Evolutionary conservation across 2,797 vertebrate genomes (phyloP).

Genomic region (Pyrocephalus nanus): DNA sequence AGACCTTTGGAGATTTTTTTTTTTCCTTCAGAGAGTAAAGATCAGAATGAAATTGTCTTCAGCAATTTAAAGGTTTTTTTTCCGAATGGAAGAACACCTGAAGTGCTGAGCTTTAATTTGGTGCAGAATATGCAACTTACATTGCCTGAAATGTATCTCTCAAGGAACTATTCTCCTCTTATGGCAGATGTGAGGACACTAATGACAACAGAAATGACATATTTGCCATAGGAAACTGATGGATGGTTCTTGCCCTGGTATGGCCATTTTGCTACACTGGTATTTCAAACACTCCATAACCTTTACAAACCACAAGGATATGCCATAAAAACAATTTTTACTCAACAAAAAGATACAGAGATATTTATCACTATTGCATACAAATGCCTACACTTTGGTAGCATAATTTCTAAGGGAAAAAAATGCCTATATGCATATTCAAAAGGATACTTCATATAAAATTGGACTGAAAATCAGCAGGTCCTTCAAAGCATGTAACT

Average conservation of each 20-base stretch:
- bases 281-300: background rate
- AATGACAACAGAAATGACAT: background rate
- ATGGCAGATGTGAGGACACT: background rate
- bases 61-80: constrained; percentile 27
- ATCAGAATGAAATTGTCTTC: constrained; percentile 32
- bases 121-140: background rate
- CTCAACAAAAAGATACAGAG: background rate
- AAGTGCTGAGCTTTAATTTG: background rate
- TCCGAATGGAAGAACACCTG: background rate
- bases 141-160: background rate
- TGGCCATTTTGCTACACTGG: background rate
- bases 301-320: background rate
- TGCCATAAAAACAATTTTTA: background rate
- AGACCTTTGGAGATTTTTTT: constrained; percentile 1
- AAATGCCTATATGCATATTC: accelerated
- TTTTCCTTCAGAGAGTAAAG: constrained; percentile 14
- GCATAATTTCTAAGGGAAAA: background rate
- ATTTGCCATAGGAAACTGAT: background rate
- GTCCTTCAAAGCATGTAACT: background rate
- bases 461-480: background rate
- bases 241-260: background rate
- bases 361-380: background rate
- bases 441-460: background rate
- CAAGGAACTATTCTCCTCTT: background rate
- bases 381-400: background rate